These are phyloP conservation scores for Prochilodus magdalenae DNA, from an alignment of 2,113 vertebrate genomes.

Conservation along the genomic window DNA sequence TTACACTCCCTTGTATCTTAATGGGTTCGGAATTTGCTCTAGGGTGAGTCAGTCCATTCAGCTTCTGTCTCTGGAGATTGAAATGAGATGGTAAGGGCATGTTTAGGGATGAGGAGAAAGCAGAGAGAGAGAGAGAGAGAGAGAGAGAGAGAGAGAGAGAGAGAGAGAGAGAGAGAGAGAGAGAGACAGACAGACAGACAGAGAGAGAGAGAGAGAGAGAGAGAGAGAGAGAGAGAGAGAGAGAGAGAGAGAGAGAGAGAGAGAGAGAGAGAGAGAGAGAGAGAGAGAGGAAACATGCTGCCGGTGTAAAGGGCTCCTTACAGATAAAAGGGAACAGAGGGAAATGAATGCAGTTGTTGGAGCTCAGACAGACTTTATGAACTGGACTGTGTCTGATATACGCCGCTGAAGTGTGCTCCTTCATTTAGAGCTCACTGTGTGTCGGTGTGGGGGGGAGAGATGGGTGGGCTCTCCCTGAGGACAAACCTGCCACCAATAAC, in stretches of 20 bases:
- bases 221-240: not conserved
- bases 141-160: not conserved
- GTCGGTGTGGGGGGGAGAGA: slow-evolving; percentile 8
- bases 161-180: not conserved
- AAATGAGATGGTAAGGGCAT: not conserved
- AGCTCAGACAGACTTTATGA: slow-evolving; percentile 1
- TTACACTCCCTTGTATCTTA: slow-evolving; percentile 3
- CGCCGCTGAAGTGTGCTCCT: slow-evolving; percentile 33
- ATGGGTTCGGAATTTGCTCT: slow-evolving; percentile 18
- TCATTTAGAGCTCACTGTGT: slow-evolving; percentile 18
- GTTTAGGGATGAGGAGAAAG: not conserved
- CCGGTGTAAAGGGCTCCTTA: not conserved
- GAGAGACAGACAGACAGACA: too few species aligned
- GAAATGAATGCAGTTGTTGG: slow-evolving; percentile 10
- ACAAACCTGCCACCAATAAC: slow-evolving; percentile 26
- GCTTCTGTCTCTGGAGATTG: not conserved
- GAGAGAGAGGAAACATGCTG: not conserved
- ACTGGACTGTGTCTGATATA: slow-evolving; percentile 12
- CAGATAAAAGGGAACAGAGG: slow-evolving; percentile 2
- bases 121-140: not conserved
- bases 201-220: not conserved
- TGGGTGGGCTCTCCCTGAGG: slow-evolving; percentile 31
- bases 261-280: not conserved
- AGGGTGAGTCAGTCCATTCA: slow-evolving; percentile 2
- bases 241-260: not conserved